phyloP scores from a whole-genome alignment of 92 coral and sea anemone species.

The Umimayanthus kanabou region DNA sequence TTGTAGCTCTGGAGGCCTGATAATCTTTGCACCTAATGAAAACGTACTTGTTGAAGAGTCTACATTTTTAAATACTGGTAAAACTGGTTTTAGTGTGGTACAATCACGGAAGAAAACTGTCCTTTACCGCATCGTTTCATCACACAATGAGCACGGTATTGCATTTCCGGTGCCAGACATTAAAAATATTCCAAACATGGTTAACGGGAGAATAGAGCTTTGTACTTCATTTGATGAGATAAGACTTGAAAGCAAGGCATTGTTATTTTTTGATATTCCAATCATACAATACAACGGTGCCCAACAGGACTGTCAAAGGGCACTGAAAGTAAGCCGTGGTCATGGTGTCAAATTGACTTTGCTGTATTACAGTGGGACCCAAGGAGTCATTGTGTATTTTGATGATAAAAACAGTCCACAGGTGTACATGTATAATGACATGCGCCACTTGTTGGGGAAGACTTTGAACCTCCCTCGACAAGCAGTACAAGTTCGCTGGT shows the following conservation, averaged over 20 bases:
- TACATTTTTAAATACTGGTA: slow-evolving; percentile 17
- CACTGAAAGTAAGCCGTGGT: slow-evolving; percentile 40
- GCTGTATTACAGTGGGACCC: slow-evolving; percentile 34
- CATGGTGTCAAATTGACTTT: slow-evolving; percentile 52
- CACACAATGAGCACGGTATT: slow-evolving; percentile 39
- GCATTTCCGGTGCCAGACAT: slow-evolving; percentile 36
- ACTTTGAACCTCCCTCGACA: slow-evolving; percentile 46
- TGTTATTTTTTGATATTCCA: slow-evolving; percentile 49
- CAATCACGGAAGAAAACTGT: slow-evolving; percentile 28
- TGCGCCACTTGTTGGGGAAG: slow-evolving; percentile 34
- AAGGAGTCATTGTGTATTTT: slow-evolving; percentile 31
- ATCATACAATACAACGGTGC: neutral
- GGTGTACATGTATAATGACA: neutral
- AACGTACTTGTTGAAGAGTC: slow-evolving; percentile 24
- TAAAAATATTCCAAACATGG: slow-evolving; percentile 44
- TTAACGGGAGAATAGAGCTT: slow-evolving; percentile 47
- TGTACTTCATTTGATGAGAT: slow-evolving; percentile 30
- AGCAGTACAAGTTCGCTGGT: slow-evolving; percentile 36
- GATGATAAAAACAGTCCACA: neutral
- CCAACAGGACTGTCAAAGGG: slow-evolving; percentile 28
- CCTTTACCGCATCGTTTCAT: slow-evolving; percentile 11
- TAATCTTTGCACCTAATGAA: neutral
- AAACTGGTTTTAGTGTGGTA: slow-evolving; percentile 14
- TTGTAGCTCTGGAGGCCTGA: neutral
- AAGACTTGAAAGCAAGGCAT: neutral